Percentiles rank a stretch among this genome's conserved stretches.
phyloP scores from a whole-genome alignment of 37 sponge, comb jelly and placozoan species.

The Geodia barretti region DNA sequence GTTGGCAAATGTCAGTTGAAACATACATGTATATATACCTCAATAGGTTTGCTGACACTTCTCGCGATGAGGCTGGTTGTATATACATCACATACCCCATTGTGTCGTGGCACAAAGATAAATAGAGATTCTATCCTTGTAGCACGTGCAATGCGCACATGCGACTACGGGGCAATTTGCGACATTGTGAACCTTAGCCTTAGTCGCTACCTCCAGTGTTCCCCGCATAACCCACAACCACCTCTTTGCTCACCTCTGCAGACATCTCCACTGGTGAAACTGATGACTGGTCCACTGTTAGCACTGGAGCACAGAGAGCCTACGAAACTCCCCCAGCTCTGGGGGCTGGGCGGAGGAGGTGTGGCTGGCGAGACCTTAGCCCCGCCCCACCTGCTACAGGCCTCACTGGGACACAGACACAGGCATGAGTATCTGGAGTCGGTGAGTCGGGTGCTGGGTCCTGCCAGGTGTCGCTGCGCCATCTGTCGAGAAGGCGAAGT shows the following conservation, averaged over 20 bases:
- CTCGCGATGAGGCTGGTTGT: no score
- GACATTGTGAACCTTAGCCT: no score
- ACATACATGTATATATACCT: neutral
- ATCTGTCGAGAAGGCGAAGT: slow-evolving; percentile 67
- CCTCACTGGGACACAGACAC: neutral
- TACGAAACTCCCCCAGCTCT: neutral
- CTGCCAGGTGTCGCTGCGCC: slow-evolving; percentile 21
- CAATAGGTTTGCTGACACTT: no score
- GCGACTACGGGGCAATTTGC: no score
- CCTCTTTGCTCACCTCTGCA: neutral
- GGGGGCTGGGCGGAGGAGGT: neutral
- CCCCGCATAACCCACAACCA: no score
- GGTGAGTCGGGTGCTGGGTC: no score
- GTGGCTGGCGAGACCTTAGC: neutral
- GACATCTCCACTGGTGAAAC: neutral
- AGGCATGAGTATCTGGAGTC: neutral
- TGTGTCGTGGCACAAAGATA: no score
- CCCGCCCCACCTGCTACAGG: neutral
- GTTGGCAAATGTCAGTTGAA: neutral
- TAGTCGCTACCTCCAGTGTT: no score
- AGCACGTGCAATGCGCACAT: no score
- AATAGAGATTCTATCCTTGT: no score
- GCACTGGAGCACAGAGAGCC: neutral
- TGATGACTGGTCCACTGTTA: neutral
- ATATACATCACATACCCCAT: no score